Evolutionary conservation across 2,113 vertebrate species (phyloP), one percentile per base, ranked within the genome.

Genomic region (Tenebrosternarchus preto): DNA sequence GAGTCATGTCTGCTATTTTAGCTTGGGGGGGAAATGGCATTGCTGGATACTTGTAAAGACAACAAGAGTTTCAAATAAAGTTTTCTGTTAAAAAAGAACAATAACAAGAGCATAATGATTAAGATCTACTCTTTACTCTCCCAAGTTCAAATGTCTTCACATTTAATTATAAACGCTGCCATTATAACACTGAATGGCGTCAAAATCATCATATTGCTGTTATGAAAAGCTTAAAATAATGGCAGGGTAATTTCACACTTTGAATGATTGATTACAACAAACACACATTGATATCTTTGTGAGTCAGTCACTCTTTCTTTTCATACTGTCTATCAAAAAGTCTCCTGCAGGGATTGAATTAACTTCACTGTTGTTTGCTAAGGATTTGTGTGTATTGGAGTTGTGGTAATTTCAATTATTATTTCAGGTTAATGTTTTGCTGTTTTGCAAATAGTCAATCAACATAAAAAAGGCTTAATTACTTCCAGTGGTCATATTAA

Each of bases 391-490:
- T 29, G n/a, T 64, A 29, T 39, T 69, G 36, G 55, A 69, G 57
- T 46, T 70, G 61, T 43, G 61, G 22, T 53, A 36, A 56, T 59
- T 64, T 61, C 69, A 22, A 77, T 22, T 57, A 25, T 67, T 80
- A 63, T 50, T 20, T 64, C 55, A 73, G 29, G 57, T 66, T 64
- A 77, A 78, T 72, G 61, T 77, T 75, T 77, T 77, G 61, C 46
- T 66, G 77, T 77, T 86, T 27, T 57, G 17, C 25, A 20, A 73
- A 82, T 82, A 73, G 75, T 83, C 73, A 55, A 69, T 70, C 70
- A 55, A 39, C 76, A 73, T 29, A 20, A 69, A 85, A 64, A 68
- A 59, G 27, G 17, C 71, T n/a, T 85, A 83, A 85, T 83, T 84
- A 46, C 31, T 67, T 84, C 80, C 73, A 76, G 60, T 39, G 73